These are phyloP conservation scores for Otolemur crassicaudatus DNA, from an alignment of 2,797 vertebrate genomes.

Conservation along the genomic window DNA sequence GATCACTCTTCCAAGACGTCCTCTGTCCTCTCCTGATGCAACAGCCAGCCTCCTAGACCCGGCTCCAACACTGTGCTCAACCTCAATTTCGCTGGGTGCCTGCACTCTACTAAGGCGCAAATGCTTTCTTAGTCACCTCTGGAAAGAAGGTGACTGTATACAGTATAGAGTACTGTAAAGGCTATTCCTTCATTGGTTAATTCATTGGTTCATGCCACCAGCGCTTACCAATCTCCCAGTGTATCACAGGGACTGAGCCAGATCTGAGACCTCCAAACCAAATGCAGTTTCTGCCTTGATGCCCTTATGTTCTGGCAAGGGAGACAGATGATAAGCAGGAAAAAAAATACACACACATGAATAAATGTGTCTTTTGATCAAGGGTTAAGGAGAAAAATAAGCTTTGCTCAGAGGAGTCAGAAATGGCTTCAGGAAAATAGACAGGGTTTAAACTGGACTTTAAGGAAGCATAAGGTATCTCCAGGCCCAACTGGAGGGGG, in stretches of 20 bases:
- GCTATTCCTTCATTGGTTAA: not conserved
- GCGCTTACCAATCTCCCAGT: not conserved
- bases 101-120: not conserved
- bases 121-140: not conserved
- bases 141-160: not conserved
- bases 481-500: not conserved
- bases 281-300: not conserved
- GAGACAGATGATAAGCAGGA: not conserved
- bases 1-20: not conserved
- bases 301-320: not conserved
- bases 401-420: constrained; percentile 10
- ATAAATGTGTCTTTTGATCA: not conserved
- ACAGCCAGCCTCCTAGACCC: not conserved
- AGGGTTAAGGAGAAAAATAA: not conserved
- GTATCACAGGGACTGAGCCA: not conserved
- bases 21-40: not conserved
- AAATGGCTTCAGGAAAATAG: constrained; percentile 4
- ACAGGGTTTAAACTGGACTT: not conserved
- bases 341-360: not conserved
- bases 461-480: not conserved
- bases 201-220: not conserved
- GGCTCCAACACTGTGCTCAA: not conserved
- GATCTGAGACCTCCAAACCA: not conserved
- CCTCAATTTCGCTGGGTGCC: not conserved
- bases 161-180: not conserved